phyloP scores from a whole-genome alignment of 2,113 vertebrate species.

The Urocynchramus pylzowi region DNA sequence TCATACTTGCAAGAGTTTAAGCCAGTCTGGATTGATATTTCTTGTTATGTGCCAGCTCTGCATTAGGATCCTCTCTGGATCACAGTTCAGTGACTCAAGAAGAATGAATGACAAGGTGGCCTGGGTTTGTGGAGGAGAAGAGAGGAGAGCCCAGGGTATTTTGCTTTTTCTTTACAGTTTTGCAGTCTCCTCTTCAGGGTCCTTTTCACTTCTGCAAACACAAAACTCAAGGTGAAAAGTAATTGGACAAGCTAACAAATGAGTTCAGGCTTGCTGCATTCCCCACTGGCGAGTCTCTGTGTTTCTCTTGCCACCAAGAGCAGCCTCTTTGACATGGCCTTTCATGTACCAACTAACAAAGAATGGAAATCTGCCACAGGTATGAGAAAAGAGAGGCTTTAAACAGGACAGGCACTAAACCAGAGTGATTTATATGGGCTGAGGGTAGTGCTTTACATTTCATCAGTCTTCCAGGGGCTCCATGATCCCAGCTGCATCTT shows the following conservation, averaged over 20 bases:
- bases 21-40: constrained; percentile 23
- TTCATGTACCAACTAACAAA: constrained; percentile 27
- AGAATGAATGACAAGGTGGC: not conserved
- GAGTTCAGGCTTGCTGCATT: constrained; percentile 26
- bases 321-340: constrained; percentile 58
- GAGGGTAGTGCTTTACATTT: constrained; percentile 13
- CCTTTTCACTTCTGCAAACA: constrained; percentile 60
- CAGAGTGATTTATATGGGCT: constrained; percentile 47
- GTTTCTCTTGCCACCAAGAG: constrained; percentile 25
- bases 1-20: not conserved
- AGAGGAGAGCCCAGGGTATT: not conserved
- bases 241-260: constrained; percentile 71
- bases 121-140: not conserved
- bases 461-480: not conserved
- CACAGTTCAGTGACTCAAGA: not conserved
- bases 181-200: constrained; percentile 42
- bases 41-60: constrained; percentile 6
- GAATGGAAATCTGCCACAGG: constrained; percentile 64
- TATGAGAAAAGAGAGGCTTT: constrained; percentile 65
- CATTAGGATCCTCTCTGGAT: not conserved
- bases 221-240: constrained; percentile 68
- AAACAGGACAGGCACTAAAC: constrained; percentile 53
- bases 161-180: not conserved
- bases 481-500: not conserved
- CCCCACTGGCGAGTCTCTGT: constrained; percentile 35